phyloP scores from a whole-genome alignment of 30 jellyfish, hydroid and myxozoan genomes.

The Clytia hemisphaerica region DNA sequence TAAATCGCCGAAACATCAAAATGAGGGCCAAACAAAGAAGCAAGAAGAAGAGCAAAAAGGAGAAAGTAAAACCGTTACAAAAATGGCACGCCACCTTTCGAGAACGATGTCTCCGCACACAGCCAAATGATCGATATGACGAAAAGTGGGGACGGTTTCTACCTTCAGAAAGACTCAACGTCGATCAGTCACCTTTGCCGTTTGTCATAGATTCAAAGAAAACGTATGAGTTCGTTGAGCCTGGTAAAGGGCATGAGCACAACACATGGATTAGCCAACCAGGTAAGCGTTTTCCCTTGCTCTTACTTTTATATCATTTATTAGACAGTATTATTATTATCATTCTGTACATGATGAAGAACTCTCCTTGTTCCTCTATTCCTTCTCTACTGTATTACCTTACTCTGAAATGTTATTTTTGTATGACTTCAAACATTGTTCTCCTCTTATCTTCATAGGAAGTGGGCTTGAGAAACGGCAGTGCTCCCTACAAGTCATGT shows the following conservation, averaged over 20 bases:
- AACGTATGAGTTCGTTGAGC: constrained; percentile 9
- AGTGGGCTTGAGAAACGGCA: constrained; percentile 42
- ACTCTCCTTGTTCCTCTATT: too few relatives aligned
- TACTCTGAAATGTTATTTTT: too few relatives aligned
- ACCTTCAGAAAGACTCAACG: constrained; percentile 35
- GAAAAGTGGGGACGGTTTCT: constrained; percentile 30
- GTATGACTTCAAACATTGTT: too few relatives aligned
- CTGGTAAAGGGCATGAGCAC: constrained; percentile 3
- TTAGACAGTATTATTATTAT: too few relatives aligned
- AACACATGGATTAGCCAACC: constrained; percentile 13
- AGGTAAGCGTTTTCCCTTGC: too few relatives aligned
- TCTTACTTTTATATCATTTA: too few relatives aligned
- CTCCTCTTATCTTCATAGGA: too few relatives aligned
- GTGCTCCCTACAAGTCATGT: constrained; percentile 51
- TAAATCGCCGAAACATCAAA: background rate
- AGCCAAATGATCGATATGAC: constrained; percentile 16
- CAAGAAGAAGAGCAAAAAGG: constrained; percentile 29
- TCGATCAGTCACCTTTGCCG: constrained; percentile 42
- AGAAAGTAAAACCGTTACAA: constrained; percentile 11
- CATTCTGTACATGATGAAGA: too few relatives aligned
- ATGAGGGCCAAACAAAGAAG: constrained; percentile 42
- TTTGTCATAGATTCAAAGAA: constrained; percentile 13
- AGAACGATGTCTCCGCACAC: constrained; percentile 20
- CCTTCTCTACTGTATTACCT: too few relatives aligned
- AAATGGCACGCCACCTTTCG: constrained; percentile 32